phyloP scores from a whole-genome alignment of 2,888 invertebrate genomes.

The Drosophila percnosoma region DNA sequence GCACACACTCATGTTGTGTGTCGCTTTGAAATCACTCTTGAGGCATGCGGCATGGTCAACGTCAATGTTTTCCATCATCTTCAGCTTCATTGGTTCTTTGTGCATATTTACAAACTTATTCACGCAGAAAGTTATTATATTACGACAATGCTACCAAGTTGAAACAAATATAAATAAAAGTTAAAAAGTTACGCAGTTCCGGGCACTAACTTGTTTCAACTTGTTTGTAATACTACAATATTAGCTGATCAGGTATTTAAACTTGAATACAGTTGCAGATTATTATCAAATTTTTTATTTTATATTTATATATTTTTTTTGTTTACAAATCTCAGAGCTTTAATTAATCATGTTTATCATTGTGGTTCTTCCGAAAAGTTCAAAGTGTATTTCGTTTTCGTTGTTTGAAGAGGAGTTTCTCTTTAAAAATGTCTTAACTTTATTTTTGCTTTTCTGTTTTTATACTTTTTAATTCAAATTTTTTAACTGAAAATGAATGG shows the following conservation, averaged over 20 bases:
- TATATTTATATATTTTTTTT: not conserved
- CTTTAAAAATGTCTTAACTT: conserved; percentile 8
- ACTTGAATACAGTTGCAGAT: not conserved
- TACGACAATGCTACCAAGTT: conserved; percentile 10
- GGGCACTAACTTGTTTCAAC: not conserved
- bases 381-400: conserved; percentile 26
- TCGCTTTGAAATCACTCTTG: conserved; percentile 19
- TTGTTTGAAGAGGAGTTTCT: not conserved
- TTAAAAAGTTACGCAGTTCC: not conserved
- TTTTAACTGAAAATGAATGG: conserved; percentile 33
- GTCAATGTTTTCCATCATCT: conserved; percentile 21
- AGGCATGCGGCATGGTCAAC: conserved; percentile 21
- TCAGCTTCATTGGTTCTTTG: conserved; percentile 31
- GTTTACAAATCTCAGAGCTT: not conserved
- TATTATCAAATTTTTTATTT: not conserved
- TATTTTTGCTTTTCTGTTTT: conserved; percentile 15
- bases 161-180: not conserved
- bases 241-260: not conserved
- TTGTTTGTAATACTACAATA: not conserved
- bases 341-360: not conserved
- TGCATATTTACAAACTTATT: conserved; percentile 26
- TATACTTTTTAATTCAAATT: conserved; percentile 38
- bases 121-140: conserved; percentile 23
- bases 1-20: conserved; percentile 31
- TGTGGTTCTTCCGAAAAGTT: not conserved